phyloP scores from a whole-genome alignment of 2,797 vertebrate genomes.

The Atherinosoma microstoma region DNA sequence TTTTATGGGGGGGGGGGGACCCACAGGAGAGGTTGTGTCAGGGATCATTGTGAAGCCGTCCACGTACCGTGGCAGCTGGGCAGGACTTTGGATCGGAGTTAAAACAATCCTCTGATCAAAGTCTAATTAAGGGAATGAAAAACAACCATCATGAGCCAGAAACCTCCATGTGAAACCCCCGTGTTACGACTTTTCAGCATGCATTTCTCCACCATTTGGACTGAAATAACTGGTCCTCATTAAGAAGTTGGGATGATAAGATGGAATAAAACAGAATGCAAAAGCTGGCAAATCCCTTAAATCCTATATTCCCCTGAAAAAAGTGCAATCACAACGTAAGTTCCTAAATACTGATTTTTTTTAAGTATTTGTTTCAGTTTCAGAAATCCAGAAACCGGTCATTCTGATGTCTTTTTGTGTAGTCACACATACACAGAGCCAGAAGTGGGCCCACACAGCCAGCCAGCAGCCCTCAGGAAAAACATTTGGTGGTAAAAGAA shows the following conservation, averaged over 20 bases:
- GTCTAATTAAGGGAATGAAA: constrained; percentile 9
- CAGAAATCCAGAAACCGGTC: no score
- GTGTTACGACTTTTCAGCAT: neutral
- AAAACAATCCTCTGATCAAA: constrained; percentile 11
- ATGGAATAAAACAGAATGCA: no score
- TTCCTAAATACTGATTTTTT: no score
- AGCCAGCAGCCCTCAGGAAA: constrained; percentile 11
- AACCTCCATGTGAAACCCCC: neutral
- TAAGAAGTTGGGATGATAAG: no score
- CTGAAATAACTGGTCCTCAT: no score
- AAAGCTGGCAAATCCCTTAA: no score
- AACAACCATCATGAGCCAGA: constrained; percentile 2
- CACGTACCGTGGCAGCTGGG: constrained; percentile 48
- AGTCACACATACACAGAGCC: no score
- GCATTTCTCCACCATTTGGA: no score
- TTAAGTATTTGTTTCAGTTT: no score
- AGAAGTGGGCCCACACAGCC: constrained; percentile 9
- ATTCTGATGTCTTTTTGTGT: no score
- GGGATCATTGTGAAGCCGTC: constrained; percentile 38
- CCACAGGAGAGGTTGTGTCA: constrained; percentile 6
- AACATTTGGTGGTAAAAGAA: neutral
- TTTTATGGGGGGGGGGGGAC: neutral
- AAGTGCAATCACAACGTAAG: no score
- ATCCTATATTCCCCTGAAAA: no score
- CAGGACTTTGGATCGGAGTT: constrained; percentile 2